Evolutionary conservation across 2,797 vertebrate genomes (phyloP), one percentile per base, ranked within the genome.

Genomic region (Spondyliosoma cantharus): DNA sequence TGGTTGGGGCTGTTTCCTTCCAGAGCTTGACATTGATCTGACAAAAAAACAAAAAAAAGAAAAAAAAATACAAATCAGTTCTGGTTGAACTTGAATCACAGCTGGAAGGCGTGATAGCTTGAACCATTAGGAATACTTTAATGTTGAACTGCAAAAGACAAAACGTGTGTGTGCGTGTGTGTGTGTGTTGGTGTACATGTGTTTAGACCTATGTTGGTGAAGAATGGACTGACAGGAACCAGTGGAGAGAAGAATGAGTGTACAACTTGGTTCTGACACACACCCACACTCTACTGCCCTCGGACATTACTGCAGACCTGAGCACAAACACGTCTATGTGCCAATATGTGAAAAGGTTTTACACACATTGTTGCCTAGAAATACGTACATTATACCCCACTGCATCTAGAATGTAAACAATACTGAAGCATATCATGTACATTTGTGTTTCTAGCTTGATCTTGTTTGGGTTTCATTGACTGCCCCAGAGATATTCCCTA

Each of bases 1-100:
- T 22, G 46, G 63, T 50, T 32, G 77, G 74, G 69, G 58, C 84
- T 48, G 79, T 64, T 73, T 86, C 80, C 83, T 72, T 68, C 58
- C 54, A 74, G 64, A 85, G 73, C 82, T 59, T 79, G 32, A 74
- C 71, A 85, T 77, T 11, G 29, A 88, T 87, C 78, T 52, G 1
- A 49, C 42, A 43, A 58, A 78, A 63, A 83, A 45, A 45, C n/a
- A n/a, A 71, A 37, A 37, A 37, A 9, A 48, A 43, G 54, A 78
- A 63, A 83, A 37, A 45, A 71, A 37, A 37, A 37, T 9, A 60
- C 50, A 65, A 50, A 57, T 54, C 1, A 45, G 65, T 78, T 78
- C 32, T 56, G 64, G n/a, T 70, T 73, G 53, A 79, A 70, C 42
- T 42, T 60, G 58, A 65, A 68, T 62, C 45, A 8, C 54, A 69